A percentile compares a stretch with the other conserved stretches of the same genome.
Evolutionary conservation across 2,113 vertebrate genomes (phyloP).

Genomic region (Apistogramma diplotaenia): DNA sequence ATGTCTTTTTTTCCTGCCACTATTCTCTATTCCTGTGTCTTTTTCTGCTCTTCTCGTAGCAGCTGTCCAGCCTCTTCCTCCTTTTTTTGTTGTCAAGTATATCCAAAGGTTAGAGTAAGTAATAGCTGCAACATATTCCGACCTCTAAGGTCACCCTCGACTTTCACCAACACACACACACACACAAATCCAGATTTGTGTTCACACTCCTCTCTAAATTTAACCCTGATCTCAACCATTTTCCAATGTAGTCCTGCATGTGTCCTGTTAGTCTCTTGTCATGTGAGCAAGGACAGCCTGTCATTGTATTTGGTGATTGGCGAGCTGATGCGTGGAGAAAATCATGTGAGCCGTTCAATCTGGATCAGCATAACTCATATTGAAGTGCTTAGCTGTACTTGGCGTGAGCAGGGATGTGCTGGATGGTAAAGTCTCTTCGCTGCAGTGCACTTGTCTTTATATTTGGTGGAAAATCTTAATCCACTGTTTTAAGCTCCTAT

Average conservation of each 20-base stretch:
- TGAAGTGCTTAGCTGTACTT: constrained; percentile 55
- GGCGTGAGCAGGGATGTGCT: constrained; percentile 6
- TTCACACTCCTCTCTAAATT: constrained; percentile 64
- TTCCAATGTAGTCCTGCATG: constrained; percentile 44
- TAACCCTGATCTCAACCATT: constrained; percentile 68
- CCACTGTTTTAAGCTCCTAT: constrained; percentile 5
- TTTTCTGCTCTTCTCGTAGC: constrained; percentile 2
- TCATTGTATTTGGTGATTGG: constrained; percentile 70
- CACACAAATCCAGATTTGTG: constrained; percentile 29
- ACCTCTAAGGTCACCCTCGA: neutral
- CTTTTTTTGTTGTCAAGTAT: neutral
- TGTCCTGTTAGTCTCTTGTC: constrained; percentile 55
- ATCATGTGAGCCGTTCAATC: constrained; percentile 64
- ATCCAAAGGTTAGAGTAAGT: constrained; percentile 24
- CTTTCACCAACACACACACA: constrained; percentile 1
- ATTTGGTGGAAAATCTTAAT: constrained; percentile 17
- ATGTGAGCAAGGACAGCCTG: constrained; percentile 67
- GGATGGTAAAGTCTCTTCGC: neutral
- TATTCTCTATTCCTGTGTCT: neutral
- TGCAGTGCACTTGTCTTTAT: constrained; percentile 16
- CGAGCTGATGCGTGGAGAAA: constrained; percentile 56
- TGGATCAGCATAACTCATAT: constrained; percentile 46
- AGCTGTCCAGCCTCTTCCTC: neutral
- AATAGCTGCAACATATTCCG: constrained; percentile 14
- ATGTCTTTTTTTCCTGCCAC: constrained; percentile 10